Evolutionary conservation across 2,888 invertebrate species (phyloP).

Genomic region (Drosophila fungiperda): DNA sequence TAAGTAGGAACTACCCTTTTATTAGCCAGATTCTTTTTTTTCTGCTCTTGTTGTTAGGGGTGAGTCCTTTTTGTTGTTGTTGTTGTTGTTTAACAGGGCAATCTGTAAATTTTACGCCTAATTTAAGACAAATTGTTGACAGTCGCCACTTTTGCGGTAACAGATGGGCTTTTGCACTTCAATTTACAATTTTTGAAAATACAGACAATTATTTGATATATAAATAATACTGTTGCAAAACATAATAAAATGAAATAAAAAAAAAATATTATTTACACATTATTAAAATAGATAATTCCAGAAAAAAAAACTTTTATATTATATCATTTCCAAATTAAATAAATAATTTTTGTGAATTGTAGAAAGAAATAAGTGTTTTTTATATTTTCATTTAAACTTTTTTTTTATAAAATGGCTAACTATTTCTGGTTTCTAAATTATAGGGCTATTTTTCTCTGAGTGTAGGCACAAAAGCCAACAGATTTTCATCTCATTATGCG

Average conservation of each 20-base stretch:
- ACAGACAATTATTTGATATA: background rate
- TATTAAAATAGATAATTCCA: background rate
- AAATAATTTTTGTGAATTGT: background rate
- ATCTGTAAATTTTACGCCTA: conserved; percentile 83
- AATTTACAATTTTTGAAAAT: background rate
- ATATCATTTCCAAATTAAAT: background rate
- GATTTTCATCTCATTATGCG: conserved; percentile 75
- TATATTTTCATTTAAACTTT: background rate
- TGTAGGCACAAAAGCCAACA: conserved; percentile 72
- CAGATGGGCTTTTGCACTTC: background rate
- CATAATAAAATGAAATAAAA: background rate
- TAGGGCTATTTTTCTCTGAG: background rate
- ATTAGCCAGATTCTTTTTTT: conserved; percentile 40
- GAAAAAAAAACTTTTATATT: background rate
- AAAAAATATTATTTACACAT: background rate
- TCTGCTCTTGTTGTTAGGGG: conserved; percentile 22
- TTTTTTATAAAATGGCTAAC: background rate
- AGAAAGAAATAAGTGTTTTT: background rate
- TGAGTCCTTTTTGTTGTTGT: conserved; percentile 32
- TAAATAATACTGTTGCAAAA: background rate
- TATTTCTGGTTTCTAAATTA: background rate
- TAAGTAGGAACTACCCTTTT: conserved; percentile 71
- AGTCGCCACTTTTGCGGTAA: conserved; percentile 53
- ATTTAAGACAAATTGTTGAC: conserved; percentile 83
- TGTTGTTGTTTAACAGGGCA: conserved; percentile 59